Evolutionary conservation across 2,888 invertebrate genomes (phyloP).

Genomic region (Drosophila aldrichi): DNA sequence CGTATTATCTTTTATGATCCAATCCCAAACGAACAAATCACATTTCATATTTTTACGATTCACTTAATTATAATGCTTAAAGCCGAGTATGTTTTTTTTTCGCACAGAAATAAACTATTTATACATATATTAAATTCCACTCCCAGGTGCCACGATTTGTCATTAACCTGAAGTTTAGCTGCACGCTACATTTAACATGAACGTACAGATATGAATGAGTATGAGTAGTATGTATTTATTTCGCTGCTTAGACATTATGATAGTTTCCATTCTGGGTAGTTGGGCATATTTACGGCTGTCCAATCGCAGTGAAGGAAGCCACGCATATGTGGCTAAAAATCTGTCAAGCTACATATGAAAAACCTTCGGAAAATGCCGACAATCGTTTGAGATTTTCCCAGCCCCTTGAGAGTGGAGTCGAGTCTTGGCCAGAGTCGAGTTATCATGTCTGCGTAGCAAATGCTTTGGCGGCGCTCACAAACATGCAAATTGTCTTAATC

Average conservation of each 20-base stretch:
- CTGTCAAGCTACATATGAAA: constrained; percentile 61
- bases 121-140: constrained; percentile 32
- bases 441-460: constrained; percentile 76
- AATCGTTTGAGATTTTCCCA: constrained; percentile 73
- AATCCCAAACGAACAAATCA: neutral
- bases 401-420: constrained; percentile 18
- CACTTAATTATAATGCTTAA: constrained; percentile 30
- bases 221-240: neutral
- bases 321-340: constrained; percentile 66
- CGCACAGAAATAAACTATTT: constrained; percentile 17
- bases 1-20: neutral
- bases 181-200: constrained; percentile 62
- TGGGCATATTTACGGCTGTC: constrained; percentile 29
- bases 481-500: constrained; percentile 80
- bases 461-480: constrained; percentile 64
- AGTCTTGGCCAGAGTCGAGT: constrained; percentile 34
- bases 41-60: constrained; percentile 43
- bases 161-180: constrained; percentile 26
- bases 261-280: constrained; percentile 35
- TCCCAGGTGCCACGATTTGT: constrained; percentile 52
- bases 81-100: constrained; percentile 1
- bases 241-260: constrained; percentile 37
- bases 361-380: constrained; percentile 81
- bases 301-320: constrained; percentile 15
- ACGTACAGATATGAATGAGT: constrained; percentile 2